Evolutionary conservation across 2,797 vertebrate species (phyloP), one percentile per base, ranked within the genome.

Genomic region (Scleropages formosus): DNA sequence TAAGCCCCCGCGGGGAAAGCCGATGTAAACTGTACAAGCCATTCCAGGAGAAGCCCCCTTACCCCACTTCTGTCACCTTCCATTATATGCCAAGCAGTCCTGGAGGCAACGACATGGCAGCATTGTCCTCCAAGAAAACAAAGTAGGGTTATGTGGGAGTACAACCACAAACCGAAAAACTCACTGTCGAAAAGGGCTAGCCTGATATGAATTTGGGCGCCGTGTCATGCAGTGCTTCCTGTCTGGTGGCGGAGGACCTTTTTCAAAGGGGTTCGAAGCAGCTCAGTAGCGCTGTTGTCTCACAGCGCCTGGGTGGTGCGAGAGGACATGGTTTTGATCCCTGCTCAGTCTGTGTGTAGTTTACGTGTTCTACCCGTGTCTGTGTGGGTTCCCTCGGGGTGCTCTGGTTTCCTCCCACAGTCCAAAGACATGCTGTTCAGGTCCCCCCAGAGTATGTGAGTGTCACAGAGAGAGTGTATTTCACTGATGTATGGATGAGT

Each of bases 221-320:
- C 74, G 80, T 78, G 81, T 85, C 83, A 80, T 0, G 11, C 79
- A 88, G 83, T 74, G 13, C 85, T 89, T 88, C 84, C 81, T 88
- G 84, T 82, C 78, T 85, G 80, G 85, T 84, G 86, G 84, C 83
- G 80, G 76, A 80, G 83, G 75, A 84, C 63, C 47, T 61, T 53
- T 39, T 58, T 15, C 15, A n/a, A 12, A 15, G 68, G 27, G 76
- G 56, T n/a, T n/a, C 78, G 76, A 81, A 78, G 53, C 8, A n/a
- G n/a, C n/a, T n/a, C n/a, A n/a, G n/a, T n/a, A n/a, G n/a, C n/a
- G n/a, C n/a, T n/a, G n/a, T n/a, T n/a, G n/a, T n/a, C n/a, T n/a
- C n/a, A n/a, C n/a, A n/a, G n/a, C n/a, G n/a, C n/a, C n/a, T n/a
- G n/a, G n/a, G n/a, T n/a, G n/a, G n/a, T n/a, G n/a, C n/a, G n/a